Evolutionary conservation across 2,113 vertebrate species (phyloP).

Genomic region (Ancistrus triradiatus): DNA sequence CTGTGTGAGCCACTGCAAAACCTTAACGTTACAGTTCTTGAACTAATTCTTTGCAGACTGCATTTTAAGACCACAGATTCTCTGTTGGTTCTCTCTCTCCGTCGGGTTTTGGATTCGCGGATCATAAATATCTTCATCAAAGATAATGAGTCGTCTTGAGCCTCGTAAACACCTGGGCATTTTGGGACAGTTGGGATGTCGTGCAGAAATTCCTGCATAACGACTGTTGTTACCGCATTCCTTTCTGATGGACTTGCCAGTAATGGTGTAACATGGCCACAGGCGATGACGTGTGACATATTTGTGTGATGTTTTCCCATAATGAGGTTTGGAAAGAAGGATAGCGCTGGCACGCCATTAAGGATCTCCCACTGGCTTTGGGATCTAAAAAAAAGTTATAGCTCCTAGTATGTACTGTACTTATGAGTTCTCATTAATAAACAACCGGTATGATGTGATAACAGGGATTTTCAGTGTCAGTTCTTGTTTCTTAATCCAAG

Average conservation of each 20-base stretch:
- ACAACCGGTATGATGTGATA: conserved; percentile 49
- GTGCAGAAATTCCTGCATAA: conserved; percentile 7
- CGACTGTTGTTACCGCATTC: conserved; percentile 25
- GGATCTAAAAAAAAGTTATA: too few species aligned
- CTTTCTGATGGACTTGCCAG: background rate
- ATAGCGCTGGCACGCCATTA: conserved; percentile 18
- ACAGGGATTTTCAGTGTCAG: conserved; percentile 40
- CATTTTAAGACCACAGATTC: too few species aligned
- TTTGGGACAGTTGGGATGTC: conserved; percentile 8
- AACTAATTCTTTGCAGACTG: too few species aligned
- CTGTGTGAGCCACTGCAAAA: too few species aligned
- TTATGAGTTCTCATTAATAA: conserved; percentile 50
- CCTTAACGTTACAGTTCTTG: too few species aligned
- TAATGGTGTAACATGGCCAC: conserved; percentile 21
- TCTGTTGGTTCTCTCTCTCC: too few species aligned
- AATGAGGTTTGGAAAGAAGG: conserved; percentile 7
- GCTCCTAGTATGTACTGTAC: conserved; percentile 38
- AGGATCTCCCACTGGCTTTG: conserved; percentile 7
- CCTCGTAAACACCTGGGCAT: background rate
- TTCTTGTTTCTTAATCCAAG: conserved; percentile 45
- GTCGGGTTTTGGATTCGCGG: background rate
- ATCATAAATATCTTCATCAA: background rate
- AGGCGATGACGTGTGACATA: conserved; percentile 29
- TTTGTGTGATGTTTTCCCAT: conserved; percentile 19
- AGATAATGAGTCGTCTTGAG: background rate